Percentiles rank a stretch among this genome's conserved stretches.
Conservation (phyloP, 2,113 vertebrate genomes). For the Ceyx margarethae region DNA sequence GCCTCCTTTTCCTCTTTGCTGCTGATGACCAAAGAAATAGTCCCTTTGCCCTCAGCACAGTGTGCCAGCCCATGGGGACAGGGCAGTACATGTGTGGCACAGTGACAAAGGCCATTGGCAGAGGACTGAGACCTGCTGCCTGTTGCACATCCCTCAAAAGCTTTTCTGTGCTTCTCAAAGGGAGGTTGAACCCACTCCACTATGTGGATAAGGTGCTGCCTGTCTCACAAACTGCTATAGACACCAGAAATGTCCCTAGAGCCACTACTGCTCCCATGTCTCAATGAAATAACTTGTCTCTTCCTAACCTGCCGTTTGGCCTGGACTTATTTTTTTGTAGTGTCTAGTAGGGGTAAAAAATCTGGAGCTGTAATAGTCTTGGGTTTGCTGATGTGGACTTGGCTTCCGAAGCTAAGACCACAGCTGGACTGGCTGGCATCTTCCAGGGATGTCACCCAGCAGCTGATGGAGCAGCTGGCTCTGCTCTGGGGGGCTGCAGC, state of each 20-base stretch:
- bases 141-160: not conserved
- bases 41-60: not conserved
- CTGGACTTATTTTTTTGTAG: not conserved
- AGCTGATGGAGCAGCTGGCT: not conserved
- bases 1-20: not conserved
- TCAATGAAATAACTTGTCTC: not conserved
- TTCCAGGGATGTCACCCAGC: not conserved
- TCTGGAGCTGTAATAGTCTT: not conserved
- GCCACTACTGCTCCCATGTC: not conserved
- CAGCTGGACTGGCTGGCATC: not conserved
- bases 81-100: not conserved
- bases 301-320: not conserved
- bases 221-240: not conserved
- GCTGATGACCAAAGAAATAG: not conserved
- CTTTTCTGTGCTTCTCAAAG: not conserved
- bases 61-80: accelerated
- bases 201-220: accelerated
- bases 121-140: not conserved
- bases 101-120: not conserved
- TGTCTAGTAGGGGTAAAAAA: not conserved
- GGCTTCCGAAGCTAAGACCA: not conserved
- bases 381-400: not conserved
- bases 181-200: not conserved
- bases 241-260: not conserved
- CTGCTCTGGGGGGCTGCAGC: not conserved